Conservation (phyloP, 2,888 invertebrate species). For the Dolichopus griseipennis region DNA sequence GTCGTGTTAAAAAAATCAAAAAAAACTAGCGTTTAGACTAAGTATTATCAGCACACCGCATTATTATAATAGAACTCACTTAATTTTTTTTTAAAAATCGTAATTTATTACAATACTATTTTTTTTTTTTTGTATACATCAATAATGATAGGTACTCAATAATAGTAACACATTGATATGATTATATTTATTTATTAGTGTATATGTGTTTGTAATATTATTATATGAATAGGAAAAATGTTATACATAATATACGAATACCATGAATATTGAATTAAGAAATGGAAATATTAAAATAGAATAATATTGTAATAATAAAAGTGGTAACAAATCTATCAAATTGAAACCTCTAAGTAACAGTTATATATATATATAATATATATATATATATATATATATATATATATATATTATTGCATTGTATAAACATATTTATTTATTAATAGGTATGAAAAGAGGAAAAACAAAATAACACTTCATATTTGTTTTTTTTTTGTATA, state of each 20-base stretch:
- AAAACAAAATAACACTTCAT: neutral
- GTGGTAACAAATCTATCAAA: conserved; percentile 2
- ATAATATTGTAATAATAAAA: too few relatives aligned
- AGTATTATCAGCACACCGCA: neutral
- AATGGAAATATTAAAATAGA: too few relatives aligned
- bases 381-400: too few relatives aligned
- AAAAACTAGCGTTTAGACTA: conserved; percentile 6
- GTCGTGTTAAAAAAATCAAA: neutral
- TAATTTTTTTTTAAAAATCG: too few relatives aligned
- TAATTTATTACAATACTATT: too few relatives aligned
- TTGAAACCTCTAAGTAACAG: neutral
- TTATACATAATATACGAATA: too few relatives aligned
- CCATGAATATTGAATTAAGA: too few relatives aligned
- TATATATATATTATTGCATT: too few relatives aligned
- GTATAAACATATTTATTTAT: too few relatives aligned
- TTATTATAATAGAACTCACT: neutral
- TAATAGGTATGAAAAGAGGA: too few relatives aligned
- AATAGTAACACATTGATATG: neutral
- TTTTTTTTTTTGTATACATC: neutral
- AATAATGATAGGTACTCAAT: neutral
- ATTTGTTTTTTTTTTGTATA: too few relatives aligned
- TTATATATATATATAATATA: neutral
- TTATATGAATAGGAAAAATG: too few relatives aligned
- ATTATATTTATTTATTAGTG: neutral
- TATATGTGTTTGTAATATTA: neutral